Conservation (phyloP, 2,888 invertebrate species). For the Oasisia sp. region DNA sequence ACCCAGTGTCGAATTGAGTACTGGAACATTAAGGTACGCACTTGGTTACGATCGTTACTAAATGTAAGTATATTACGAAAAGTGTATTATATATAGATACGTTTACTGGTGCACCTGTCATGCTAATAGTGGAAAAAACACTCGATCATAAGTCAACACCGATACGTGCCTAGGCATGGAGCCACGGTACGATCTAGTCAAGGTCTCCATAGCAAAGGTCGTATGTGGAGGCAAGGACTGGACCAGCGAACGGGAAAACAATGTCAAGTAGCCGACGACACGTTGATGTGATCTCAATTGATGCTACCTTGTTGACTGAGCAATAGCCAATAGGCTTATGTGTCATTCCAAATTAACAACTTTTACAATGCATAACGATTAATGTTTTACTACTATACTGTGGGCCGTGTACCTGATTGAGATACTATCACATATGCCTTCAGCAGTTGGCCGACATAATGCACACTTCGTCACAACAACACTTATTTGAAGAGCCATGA, state of each 20-base stretch:
- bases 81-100: not conserved
- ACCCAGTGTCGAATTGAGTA: not conserved
- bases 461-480: no score
- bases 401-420: not conserved
- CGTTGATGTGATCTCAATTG: not conserved
- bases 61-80: not conserved
- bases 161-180: not conserved
- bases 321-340: not conserved
- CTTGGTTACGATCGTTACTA: not conserved
- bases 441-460: no score
- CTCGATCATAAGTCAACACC: not conserved
- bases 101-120: not conserved
- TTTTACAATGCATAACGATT: not conserved
- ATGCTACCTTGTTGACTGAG: not conserved
- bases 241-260: not conserved
- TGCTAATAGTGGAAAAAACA: constrained; percentile 17
- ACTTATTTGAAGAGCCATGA: no score
- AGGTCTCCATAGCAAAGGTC: not conserved
- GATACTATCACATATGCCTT: not conserved
- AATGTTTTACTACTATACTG: not conserved
- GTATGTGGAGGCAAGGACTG: not conserved
- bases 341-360: not conserved
- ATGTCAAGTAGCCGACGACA: not conserved
- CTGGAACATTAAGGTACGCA: not conserved
- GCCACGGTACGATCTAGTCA: not conserved